Evolutionary conservation across 1,140 invertebrate genomes (phyloP).

Genomic region (Papilio xuthus): DNA sequence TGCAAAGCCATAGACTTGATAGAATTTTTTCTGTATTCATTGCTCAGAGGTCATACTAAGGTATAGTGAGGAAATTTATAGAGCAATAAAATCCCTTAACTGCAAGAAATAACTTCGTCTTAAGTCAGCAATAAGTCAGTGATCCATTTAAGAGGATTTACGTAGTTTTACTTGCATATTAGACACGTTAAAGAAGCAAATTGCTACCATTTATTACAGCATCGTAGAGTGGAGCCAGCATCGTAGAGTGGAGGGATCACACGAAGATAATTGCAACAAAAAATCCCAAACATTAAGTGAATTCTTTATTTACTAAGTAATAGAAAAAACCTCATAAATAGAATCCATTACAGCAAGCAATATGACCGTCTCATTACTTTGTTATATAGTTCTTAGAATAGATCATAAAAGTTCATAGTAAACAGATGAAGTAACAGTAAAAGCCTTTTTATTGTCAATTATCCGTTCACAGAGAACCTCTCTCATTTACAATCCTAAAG

Average conservation of each 20-base stretch:
- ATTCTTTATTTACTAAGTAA: slow-evolving; percentile 4
- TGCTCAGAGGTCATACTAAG: background rate
- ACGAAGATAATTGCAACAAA: background rate
- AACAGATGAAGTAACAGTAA: slow-evolving; percentile 8
- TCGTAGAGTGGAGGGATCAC: background rate
- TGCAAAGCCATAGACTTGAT: background rate
- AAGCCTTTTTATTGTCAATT: background rate
- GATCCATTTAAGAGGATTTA: slow-evolving; percentile 23
- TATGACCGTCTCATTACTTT: background rate
- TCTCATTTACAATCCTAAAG: background rate
- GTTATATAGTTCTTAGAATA: slow-evolving; percentile 8
- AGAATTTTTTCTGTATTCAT: slow-evolving; percentile 2
- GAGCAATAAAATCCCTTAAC: slow-evolving; percentile 24
- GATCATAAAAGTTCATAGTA: slow-evolving; percentile 9
- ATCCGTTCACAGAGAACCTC: background rate
- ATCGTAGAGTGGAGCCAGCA: no score
- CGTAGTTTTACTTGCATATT: slow-evolving; percentile 22
- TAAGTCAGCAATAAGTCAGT: slow-evolving; percentile 25
- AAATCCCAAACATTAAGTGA: background rate
- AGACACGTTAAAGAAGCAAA: background rate
- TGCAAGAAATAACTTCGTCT: slow-evolving; percentile 24
- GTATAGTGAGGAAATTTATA: slow-evolving; percentile 7
- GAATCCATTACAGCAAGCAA: background rate
- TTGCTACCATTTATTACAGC: slow-evolving; percentile 3
- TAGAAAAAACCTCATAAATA: background rate